Evolutionary conservation across 2,113 vertebrate species (phyloP).

Genomic region (Tiliqua scincoides): DNA sequence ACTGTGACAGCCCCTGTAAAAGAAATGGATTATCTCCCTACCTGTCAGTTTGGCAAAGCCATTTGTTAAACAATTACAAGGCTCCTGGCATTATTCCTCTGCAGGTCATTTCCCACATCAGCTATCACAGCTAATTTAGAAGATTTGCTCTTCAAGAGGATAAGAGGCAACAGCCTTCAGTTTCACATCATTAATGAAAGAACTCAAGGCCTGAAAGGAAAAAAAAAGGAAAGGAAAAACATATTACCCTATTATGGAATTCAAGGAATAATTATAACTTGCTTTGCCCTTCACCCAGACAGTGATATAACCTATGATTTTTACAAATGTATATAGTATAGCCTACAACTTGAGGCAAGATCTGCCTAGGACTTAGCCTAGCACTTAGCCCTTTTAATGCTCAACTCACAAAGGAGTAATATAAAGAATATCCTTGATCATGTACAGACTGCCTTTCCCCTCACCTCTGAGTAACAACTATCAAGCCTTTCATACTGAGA

Average conservation of each 20-base stretch:
- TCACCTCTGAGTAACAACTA: background rate
- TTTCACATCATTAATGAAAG: constrained; percentile 32
- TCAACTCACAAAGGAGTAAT: background rate
- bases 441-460: too few relatives aligned
- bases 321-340: background rate
- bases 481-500: background rate
- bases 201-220: background rate
- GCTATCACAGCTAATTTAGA: background rate
- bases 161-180: background rate
- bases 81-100: background rate
- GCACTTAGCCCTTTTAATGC: background rate
- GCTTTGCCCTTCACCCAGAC: background rate
- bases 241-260: background rate
- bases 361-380: background rate
- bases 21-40: background rate
- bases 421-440: background rate
- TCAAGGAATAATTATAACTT: background rate
- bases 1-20: constrained; percentile 4
- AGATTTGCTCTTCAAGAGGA: constrained; percentile 13
- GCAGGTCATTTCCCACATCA: constrained; percentile 12
- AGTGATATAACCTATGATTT: background rate
- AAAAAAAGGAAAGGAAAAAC: background rate
- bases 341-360: too few relatives aligned
- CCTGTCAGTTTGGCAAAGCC: constrained; percentile 10
- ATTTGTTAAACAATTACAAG: background rate